Evolutionary conservation across 2,797 vertebrate genomes (phyloP), one percentile per base, ranked within the genome.

Genomic region (Glossophaga mutica): DNA sequence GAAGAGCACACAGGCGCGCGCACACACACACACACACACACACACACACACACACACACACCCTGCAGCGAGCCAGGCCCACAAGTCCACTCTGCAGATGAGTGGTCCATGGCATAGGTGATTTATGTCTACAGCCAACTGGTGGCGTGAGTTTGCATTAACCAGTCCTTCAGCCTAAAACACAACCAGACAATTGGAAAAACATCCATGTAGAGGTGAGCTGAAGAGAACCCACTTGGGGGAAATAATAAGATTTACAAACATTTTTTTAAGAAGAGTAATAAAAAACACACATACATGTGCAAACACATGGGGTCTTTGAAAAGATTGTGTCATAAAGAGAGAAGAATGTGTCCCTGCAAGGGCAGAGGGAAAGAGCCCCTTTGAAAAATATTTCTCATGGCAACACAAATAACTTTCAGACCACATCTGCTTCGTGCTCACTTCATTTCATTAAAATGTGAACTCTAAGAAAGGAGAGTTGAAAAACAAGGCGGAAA

Each of bases 371-470:
- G n/a, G 42, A 88, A 82, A 87, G 1, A 84, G 81, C 74, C 44
- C 86, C 50, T 74, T 92, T 52, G n/a, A 57, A 91, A 70, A 48
- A 65, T 21, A 46, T 42, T 67, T 65, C 76, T 91, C 95, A 34
- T 21, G 55, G 73, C 86, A 42, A 82, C 50, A 29, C 39, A 76
- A 81, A 70, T 65, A 79, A 83, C 84, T 90, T 91, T 71, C 92
- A 83, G 94, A 34, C 55, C 52, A 37, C 78, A 46, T 73, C 68
- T 57, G 87, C 83, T 91, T 85, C 92, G 84, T 42, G 70, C 24
- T 70, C 39, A 19, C n/a, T 39, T 77, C 42, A 4, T 84, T 50
- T 86, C 12, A 88, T 94, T 73, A 93, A 91, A 73, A 85, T 22
- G 62, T 29, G 48, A 82, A 46, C 89, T 62, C 68, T n/a, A 44